Percentiles rank a stretch among this genome's conserved stretches.
These are phyloP conservation scores for Lasioglossum calceatum DNA, from an alignment of 2,888 invertebrate species.

Conservation along the genomic window DNA sequence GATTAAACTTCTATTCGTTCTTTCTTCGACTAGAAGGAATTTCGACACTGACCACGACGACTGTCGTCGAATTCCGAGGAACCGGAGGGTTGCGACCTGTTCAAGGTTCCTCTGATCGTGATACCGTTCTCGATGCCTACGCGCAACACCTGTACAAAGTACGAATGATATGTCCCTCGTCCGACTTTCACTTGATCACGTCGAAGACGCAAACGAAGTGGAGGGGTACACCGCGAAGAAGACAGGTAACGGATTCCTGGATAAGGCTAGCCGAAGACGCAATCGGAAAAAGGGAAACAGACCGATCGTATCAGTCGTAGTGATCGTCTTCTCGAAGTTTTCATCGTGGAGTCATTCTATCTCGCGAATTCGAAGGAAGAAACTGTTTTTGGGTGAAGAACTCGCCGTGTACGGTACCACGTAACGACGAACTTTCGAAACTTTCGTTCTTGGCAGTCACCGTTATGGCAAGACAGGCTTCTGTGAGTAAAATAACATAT, in stretches of 20 bases:
- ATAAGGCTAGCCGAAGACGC: conserved; percentile 32
- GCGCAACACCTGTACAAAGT: conserved; percentile 41
- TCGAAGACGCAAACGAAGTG: conserved; percentile 35
- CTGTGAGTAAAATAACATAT: conserved; percentile 53
- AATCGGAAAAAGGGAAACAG: conserved; percentile 45
- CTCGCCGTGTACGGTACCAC: neutral
- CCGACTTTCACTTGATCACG: conserved; percentile 64
- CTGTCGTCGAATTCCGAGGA: conserved; percentile 20
- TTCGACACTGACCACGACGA: neutral
- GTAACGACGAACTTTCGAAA: conserved; percentile 34
- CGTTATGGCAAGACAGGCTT: conserved; percentile 42
- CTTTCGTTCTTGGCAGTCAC: conserved; percentile 27
- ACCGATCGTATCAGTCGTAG: conserved; percentile 24
- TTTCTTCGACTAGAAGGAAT: conserved; percentile 14
- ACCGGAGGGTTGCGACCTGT: neutral
- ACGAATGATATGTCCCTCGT: conserved; percentile 12
- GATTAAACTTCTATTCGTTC: neutral
- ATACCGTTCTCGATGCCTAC: neutral
- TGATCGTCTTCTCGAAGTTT: neutral
- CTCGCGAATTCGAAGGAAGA: neutral
- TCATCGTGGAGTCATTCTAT: neutral
- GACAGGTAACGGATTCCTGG: conserved; percentile 43
- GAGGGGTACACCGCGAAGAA: conserved; percentile 45
- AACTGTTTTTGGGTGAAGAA: neutral
- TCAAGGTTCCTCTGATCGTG: conserved; percentile 4